A percentile compares a stretch with the other conserved stretches of the same genome.
Conservation (phyloP, 2,113 vertebrate species). For the Drymodes brunneopygia region DNA sequence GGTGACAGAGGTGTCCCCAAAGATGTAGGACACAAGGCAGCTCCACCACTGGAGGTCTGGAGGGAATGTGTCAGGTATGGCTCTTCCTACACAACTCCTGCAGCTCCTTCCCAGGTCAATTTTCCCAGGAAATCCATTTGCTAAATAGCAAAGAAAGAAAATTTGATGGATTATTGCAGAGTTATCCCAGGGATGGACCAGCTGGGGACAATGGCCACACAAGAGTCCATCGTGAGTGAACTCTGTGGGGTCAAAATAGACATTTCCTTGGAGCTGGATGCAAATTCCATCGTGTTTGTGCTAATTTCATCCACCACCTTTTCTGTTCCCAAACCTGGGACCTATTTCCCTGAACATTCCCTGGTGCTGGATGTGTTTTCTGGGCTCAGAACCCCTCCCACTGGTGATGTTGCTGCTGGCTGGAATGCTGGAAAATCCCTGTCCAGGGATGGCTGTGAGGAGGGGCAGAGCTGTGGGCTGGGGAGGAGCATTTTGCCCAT, state of each 20-base stretch:
- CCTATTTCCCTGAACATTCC: not conserved
- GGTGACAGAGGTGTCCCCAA: not conserved
- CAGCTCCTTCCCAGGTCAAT: not conserved
- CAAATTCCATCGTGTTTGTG: not conserved
- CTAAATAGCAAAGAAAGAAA: not conserved
- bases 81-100: not conserved
- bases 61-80: not conserved
- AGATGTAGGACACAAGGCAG: not conserved
- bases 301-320: not conserved
- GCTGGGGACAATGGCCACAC: not conserved
- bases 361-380: not conserved
- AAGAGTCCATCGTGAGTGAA: not conserved
- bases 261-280: not conserved
- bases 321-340: not conserved
- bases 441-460: accelerated
- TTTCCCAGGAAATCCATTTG: not conserved
- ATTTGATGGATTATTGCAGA: not conserved
- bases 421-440: not conserved
- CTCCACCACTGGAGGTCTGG: not conserved
- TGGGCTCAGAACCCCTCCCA: not conserved
- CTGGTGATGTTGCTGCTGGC: not conserved
- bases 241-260: not conserved
- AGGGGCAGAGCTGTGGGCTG: not conserved
- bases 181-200: not conserved
- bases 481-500: not conserved